phyloP scores from a whole-genome alignment of 2,888 invertebrate species.

The Phyto melanocephala region DNA sequence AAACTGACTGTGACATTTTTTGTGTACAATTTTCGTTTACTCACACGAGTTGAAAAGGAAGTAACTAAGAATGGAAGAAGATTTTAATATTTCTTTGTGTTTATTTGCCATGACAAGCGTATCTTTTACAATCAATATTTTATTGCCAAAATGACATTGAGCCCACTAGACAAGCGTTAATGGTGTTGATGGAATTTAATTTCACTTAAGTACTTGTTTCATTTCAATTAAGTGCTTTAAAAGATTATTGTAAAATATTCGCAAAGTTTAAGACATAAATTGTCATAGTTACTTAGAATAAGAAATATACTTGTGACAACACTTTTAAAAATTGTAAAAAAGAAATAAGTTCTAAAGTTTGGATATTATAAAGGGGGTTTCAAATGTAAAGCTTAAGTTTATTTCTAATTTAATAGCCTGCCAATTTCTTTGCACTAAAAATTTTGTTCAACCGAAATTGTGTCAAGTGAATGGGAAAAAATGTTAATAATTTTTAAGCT shows the following conservation, averaged over 20 bases:
- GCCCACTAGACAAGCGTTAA: background rate
- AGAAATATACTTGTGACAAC: background rate
- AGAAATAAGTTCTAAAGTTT: background rate
- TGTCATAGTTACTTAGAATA: background rate
- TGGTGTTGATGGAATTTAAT: background rate
- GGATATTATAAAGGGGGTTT: too few relatives aligned
- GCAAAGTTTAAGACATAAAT: background rate
- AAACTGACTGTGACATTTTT: background rate
- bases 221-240: background rate
- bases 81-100: too few relatives aligned
- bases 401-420: too few relatives aligned
- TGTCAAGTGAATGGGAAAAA: too few relatives aligned
- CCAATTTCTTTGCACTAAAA: too few relatives aligned
- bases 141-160: slow-evolving; percentile 4
- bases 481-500: too few relatives aligned
- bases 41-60: background rate
- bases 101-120: background rate
- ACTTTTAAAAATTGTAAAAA: background rate
- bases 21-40: background rate
- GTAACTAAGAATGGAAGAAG: too few relatives aligned
- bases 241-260: background rate
- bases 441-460: too few relatives aligned
- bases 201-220: background rate
- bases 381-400: background rate
- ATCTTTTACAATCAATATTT: background rate